These are phyloP conservation scores for Sebastes iracundus DNA, from an alignment of 2,797 vertebrate species.

Conservation along the genomic window DNA sequence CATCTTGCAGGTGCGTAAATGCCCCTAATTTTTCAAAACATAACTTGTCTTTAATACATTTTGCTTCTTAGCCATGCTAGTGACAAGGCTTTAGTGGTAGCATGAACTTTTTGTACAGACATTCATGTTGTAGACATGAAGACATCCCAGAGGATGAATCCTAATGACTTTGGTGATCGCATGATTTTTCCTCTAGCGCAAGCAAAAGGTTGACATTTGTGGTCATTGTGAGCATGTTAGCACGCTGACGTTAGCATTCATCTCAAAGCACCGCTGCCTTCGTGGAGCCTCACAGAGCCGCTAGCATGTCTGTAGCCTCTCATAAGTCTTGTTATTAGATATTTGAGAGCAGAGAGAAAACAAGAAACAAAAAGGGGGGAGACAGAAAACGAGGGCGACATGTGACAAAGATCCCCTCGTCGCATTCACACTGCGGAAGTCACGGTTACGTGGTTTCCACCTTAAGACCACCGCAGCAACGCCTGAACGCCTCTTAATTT, in stretches of 20 bases:
- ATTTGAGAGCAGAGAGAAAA: not conserved
- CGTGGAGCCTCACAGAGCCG: not conserved
- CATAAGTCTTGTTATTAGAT: not conserved
- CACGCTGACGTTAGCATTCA: not conserved
- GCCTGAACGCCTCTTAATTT: slow-evolving; percentile 17
- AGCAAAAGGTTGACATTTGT: not conserved
- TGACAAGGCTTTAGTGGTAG: not conserved
- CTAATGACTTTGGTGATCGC: not conserved
- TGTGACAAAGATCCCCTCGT: slow-evolving; percentile 4
- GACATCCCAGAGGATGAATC: not conserved
- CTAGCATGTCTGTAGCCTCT: not conserved
- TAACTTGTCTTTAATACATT: not conserved
- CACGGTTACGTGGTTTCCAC: not conserved
- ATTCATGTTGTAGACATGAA: not conserved
- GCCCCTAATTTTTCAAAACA: not conserved
- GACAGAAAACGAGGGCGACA: not conserved
- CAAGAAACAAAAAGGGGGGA: not conserved
- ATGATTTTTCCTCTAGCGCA: not conserved
- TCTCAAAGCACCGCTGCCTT: not conserved
- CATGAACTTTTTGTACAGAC: no score
- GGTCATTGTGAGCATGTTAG: not conserved
- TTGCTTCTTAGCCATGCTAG: not conserved
- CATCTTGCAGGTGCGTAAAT: not conserved
- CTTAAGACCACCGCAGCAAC: not conserved
- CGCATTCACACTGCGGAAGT: slow-evolving; percentile 6